A percentile compares a stretch with the other conserved stretches of the same genome.
Conservation (phyloP, 2,113 vertebrate species). For the Notarius quadriscutis region DNA sequence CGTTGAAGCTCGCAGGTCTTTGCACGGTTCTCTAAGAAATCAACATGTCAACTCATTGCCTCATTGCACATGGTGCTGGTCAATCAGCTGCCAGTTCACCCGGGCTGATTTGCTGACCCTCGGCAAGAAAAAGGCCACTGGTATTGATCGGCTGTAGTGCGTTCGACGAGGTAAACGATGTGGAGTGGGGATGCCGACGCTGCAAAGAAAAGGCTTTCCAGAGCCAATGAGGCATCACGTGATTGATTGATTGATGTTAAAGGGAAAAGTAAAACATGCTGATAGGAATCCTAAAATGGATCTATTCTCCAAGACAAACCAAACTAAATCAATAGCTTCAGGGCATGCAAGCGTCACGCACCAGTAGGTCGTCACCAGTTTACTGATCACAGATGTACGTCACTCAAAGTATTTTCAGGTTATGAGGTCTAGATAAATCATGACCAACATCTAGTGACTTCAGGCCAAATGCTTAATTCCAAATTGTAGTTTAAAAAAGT, state of each 20-base stretch:
- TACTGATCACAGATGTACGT: not conserved
- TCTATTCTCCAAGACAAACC: not conserved
- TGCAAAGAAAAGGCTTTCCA: not conserved
- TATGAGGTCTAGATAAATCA: not conserved
- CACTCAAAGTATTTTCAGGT: not conserved
- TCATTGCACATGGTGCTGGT: not conserved
- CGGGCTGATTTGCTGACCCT: not conserved
- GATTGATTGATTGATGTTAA: not conserved
- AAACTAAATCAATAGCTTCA: not conserved
- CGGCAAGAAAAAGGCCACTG: not conserved
- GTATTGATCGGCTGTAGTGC: not conserved
- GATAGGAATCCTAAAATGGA: not conserved
- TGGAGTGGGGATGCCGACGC: not conserved
- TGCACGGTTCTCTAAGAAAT: not conserved
- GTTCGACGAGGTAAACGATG: not conserved
- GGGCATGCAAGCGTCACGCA: not conserved
- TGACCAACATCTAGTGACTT: not conserved
- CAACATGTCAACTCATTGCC: not conserved
- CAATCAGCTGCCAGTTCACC: not conserved
- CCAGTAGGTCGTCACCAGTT: not conserved
- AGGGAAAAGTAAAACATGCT: not conserved
- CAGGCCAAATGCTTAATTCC: not conserved
- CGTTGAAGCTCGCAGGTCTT: not conserved
- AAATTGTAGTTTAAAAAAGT: not conserved
- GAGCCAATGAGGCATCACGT: not conserved